A percentile compares a stretch with the other conserved stretches of the same genome.
phyloP scores from a whole-genome alignment of 2,113 vertebrate genomes.

The Engystomops pustulosus region DNA sequence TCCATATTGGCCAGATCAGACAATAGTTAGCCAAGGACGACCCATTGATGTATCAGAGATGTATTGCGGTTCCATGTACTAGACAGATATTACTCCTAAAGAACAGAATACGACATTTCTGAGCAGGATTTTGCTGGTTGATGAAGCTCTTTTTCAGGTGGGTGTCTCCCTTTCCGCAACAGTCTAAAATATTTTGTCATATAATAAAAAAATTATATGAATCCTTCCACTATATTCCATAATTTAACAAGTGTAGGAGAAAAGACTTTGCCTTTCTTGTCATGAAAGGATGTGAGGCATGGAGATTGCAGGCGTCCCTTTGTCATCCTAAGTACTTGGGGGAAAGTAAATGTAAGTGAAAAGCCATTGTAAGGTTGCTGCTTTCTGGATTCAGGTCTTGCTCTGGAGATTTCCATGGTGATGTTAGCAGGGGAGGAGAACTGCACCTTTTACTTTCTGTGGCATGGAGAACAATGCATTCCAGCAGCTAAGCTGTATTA shows the following conservation, averaged over 20 bases:
- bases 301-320: slow-evolving; percentile 1
- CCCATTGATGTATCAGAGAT: no score
- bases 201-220: background rate
- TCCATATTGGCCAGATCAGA: no score
- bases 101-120: no score
- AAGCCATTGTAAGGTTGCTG: slow-evolving; percentile 51
- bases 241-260: background rate
- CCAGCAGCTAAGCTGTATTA: slow-evolving; percentile 50
- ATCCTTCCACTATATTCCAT: background rate
- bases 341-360: slow-evolving; percentile 50
- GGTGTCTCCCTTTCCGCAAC: background rate
- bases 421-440: slow-evolving; percentile 47
- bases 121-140: background rate
- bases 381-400: slow-evolving; percentile 45
- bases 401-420: slow-evolving; percentile 53
- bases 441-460: slow-evolving; percentile 43
- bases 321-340: slow-evolving; percentile 33
- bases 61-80: no score
- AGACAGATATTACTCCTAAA: no score
- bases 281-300: background rate
- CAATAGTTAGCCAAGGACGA: no score
- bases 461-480: slow-evolving; percentile 52
- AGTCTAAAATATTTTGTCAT: slow-evolving; percentile 19
- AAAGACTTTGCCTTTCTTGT: background rate
- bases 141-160: background rate